Base-by-base conservation (phyloP, 2,113 vertebrate species). In the Nothocercus nigrocapillus region DNA sequence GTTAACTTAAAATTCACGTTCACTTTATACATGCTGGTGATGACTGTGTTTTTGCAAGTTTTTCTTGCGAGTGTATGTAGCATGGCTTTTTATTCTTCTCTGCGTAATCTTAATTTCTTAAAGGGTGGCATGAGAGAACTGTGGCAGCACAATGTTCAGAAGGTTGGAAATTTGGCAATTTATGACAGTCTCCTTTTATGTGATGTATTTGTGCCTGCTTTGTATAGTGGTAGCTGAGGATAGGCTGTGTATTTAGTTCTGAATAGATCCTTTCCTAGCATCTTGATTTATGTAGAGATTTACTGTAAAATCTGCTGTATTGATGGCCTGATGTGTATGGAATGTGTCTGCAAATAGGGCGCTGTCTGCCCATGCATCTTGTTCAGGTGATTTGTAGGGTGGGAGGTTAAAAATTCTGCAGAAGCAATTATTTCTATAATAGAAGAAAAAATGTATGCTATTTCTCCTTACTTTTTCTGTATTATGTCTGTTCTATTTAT, bases 141-240 rank as follows among this genome's bases (percentile, higher is more conserved):
- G 3, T n/a, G 69, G 44, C 75, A 84, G 5, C 7, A n/a, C 28
- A 36, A 30, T 2, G 5, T 5, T 24, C 21, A 7, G 40, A 16
- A 88, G 17, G 47, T 0, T 30, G 61, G 72, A 34, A 25, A 54
- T 83, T 7, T 17, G 34, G 42, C 1, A 34, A 19, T 53, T 70
- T 38, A 5, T 42, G 42, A 38, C 3, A 1, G 2, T 45, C 28
- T 22, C 1, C n/a, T 76, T 76, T 5, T 36, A 1, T 4, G 1
- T 42, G 7, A 13, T 3, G 3, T 53, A 24, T 76, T 49, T 72
- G 68, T 49, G 59, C n/a, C 21, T 47, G 22, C 1, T 34, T 87
- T 47, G 8, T 5, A 1, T 47, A 4, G 1, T 3, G 8, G 42
- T 53, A 73, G 73, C 85, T 62, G 36, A 83, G 45, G 24, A 38